Base-by-base conservation (phyloP, 2,113 vertebrate species). In the Poicephalus meyeri region DNA sequence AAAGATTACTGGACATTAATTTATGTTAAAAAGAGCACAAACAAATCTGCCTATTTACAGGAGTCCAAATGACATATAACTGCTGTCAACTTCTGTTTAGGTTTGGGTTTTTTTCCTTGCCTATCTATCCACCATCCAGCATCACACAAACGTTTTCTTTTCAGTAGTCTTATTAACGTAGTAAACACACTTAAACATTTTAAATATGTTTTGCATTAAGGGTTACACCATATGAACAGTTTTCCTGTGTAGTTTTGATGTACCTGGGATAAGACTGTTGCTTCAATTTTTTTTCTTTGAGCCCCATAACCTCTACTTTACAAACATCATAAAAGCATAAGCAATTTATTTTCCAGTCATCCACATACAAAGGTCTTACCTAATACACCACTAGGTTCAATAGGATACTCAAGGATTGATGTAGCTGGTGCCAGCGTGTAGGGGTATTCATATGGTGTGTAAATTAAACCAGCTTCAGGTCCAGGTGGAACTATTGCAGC, bases 321-420 rank as follows among this genome's bases (percentile, higher is more conserved):
- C 61, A 63, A 80, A 41, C 9, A 81, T 13, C 55, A 66, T 5
- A 61, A 60, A 79, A 76, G 35, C 44, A 65, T 1, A 33, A 56
- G 41, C 55, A 41, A 33, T 4, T 35, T 4, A 39, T 3, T 61
- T 39, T 70, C 12, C 80, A 69, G 61, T 28, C 63, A 86, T 2
- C 44, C 21, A 5, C 2, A 1, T 5, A 17, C 17, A 31, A 72
- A 66, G 49, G 14, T 86, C 98, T 98, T 99, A 99, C 99, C 99
- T 99, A 99, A 99, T 96, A 99, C 99, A 97, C 99, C 99, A 96
- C 98, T 99, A 93, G 99, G 98, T 96, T 99, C 99, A 97, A 99
- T 99, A 69, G 99, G 99, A 91, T 99, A 99, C 98, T 99, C 99
- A 98, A 99, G 99, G 98, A 99, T 99, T 96, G 99, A 99, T 44